These are phyloP conservation scores for Penaeus japonicus DNA, from an alignment of 1,140 invertebrate genomes.

Conservation along the genomic window DNA sequence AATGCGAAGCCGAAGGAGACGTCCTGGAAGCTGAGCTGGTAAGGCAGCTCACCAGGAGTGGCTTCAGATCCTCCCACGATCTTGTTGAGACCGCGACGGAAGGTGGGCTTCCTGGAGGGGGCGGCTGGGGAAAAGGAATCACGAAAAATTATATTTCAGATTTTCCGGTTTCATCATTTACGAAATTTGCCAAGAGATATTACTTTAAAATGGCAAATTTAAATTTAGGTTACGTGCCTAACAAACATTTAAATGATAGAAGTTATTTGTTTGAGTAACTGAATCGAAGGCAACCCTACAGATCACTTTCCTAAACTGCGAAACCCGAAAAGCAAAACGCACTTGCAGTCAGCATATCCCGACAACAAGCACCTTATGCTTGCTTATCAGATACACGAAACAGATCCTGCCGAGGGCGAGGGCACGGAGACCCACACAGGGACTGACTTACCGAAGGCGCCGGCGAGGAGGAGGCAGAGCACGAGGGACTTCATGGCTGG, in stretches of 20 bases:
- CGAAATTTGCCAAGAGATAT: not conserved
- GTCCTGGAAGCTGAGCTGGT: constrained; percentile 69
- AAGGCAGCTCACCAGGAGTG: constrained; percentile 69
- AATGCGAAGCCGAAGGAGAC: constrained; percentile 40
- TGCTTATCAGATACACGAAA: not conserved
- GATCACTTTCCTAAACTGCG: too few relatives aligned
- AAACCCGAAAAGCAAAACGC: too few relatives aligned
- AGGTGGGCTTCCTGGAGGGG: not conserved
- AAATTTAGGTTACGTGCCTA: too few relatives aligned
- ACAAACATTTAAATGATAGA: too few relatives aligned
- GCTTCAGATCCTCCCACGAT: constrained; percentile 73
- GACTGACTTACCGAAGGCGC: not conserved
- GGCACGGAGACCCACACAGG: not conserved
- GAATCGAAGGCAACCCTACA: too few relatives aligned
- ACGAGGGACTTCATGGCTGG: not conserved
- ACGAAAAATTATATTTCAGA: not conserved
- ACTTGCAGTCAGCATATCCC: too few relatives aligned
- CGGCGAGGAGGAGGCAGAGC: not conserved
- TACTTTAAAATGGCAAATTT: too few relatives aligned
- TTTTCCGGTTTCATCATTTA: not conserved
- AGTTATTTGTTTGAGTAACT: too few relatives aligned
- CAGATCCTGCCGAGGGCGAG: not conserved
- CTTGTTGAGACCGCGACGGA: constrained; percentile 50
- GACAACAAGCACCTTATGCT: too few relatives aligned
- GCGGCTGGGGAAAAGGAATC: not conserved